Conservation (phyloP, 2,113 vertebrate genomes). For the Phocoena sinus region DNA sequence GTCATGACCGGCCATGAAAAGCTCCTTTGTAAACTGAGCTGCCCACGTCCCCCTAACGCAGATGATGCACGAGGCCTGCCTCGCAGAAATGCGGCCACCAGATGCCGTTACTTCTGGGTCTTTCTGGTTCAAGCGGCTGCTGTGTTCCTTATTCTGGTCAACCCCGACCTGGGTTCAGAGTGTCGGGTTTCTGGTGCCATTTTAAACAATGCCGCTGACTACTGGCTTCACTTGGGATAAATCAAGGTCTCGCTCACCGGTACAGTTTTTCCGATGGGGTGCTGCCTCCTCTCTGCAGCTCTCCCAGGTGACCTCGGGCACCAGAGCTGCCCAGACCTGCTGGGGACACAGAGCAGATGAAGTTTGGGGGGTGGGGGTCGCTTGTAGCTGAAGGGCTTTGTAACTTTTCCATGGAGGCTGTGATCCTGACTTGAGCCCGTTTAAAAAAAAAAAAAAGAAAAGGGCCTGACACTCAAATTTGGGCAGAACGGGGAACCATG, state of each 20-base stretch:
- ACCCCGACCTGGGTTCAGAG: not conserved
- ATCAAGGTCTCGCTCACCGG: slow-evolving; percentile 85
- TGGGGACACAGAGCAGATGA: not conserved
- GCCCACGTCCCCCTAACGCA: not conserved
- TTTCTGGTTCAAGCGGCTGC: not conserved
- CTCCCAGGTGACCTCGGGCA: slow-evolving; percentile 85
- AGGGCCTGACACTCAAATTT: not conserved
- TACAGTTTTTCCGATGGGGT: slow-evolving; percentile 89
- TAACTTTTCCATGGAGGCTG: not conserved
- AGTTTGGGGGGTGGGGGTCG: too few relatives aligned
- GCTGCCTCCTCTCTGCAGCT: slow-evolving; percentile 86
- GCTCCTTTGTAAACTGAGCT: not conserved
- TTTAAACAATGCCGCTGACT: not conserved
- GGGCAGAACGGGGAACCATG: not conserved
- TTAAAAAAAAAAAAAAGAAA: not conserved
- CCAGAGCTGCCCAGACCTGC: slow-evolving; percentile 85
- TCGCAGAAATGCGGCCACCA: not conserved
- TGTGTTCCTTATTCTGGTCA: not conserved
- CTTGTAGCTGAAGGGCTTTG: not conserved
- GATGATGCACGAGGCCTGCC: not conserved
- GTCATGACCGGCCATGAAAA: not conserved
- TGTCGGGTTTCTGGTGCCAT: not conserved
- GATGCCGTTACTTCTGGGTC: not conserved
- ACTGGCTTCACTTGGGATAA: accelerated
- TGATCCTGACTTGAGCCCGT: not conserved